A percentile compares a stretch with the other conserved stretches of the same genome.
Conservation (phyloP, 1,140 invertebrate species). For the Drosophila albomicans region DNA sequence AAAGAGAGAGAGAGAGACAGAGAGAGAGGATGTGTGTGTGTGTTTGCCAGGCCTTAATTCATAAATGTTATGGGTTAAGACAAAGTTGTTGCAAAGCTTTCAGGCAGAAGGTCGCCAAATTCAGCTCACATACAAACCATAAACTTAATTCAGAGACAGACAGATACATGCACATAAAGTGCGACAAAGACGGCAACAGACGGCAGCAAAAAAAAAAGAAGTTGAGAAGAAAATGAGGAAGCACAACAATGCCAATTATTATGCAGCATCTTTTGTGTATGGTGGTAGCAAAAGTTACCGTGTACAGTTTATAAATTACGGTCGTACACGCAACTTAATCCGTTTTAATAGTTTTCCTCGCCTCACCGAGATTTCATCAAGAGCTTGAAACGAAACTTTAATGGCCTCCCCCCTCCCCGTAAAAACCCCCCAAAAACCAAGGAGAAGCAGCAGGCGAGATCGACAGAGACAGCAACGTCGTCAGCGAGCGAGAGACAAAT, state of each 20-base stretch:
- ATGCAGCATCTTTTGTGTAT: constrained; percentile 51
- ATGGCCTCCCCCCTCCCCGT: background rate
- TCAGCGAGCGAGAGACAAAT: background rate
- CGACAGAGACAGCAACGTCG: background rate
- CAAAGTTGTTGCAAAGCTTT: constrained; percentile 52
- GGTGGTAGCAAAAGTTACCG: constrained; percentile 35
- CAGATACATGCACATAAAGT: constrained; percentile 7
- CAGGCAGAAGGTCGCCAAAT: constrained; percentile 51
- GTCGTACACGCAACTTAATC: constrained; percentile 55
- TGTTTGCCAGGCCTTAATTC: constrained; percentile 31
- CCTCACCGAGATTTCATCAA: constrained; percentile 39
- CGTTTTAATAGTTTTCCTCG: constrained; percentile 52
- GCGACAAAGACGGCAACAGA: background rate
- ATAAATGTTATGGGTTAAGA: constrained; percentile 46
- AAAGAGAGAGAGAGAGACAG: background rate
- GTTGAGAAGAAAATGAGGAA: constrained; percentile 3
- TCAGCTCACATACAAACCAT: constrained; percentile 36
- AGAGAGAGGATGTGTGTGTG: constrained; percentile 23
- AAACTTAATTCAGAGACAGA: constrained; percentile 34
- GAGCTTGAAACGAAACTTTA: constrained; percentile 40
- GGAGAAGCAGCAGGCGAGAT: background rate
- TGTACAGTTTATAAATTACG: constrained; percentile 57
- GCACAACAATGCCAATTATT: constrained; percentile 47
- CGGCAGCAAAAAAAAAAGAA: background rate
- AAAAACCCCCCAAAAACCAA: too few relatives aligned